Base-by-base conservation (phyloP, 2,113 vertebrate genomes). In the Eptesicus fuscus region DNA sequence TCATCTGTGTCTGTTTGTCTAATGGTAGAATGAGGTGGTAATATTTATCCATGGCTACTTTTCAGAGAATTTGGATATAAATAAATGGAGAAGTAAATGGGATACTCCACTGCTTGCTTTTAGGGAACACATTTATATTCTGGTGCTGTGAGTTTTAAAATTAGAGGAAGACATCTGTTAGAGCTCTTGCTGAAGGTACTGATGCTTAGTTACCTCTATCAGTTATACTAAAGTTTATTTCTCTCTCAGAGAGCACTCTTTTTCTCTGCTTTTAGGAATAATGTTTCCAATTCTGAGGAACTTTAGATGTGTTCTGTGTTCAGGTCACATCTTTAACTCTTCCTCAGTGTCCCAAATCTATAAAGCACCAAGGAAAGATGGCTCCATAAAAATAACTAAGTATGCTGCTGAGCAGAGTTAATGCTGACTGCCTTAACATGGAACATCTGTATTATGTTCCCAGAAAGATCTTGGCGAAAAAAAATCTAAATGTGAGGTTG, bases 1-100 rank as follows among this genome's bases (percentile, higher is more conserved):
- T 65, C 30, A 49, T 88, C 32, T 85, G 23, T 61, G 22, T 92
- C 76, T 97, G 51, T 91, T 95, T 95, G 25, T 25, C n/a, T 77
- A 70, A 88, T 10, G 74, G 32, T 59, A 56, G 53, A 82, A 80
- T 85, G 44, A 87, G n/a, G 53, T 67, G 30, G 83, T 35, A 67
- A 44, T 42, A 35, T 47, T 95, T 22, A 92, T 79, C 86, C 40
- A 67, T 91, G 32, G 23, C 4, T 65, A 80, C 30, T 92, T 84
- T 93, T 61, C 89, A 10, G 67, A 82, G 8, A 87, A 74, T 84
- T 87, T 4, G 18, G 22, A n/a, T 49, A 65, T 56, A 88, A 90
- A 73, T 87, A 70, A 76, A n/a, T 49, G 9, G 56, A 76, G n/a
- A 83, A 79, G 30, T 47, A 56, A 83, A 32, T 70, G 1, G 32